phyloP scores from a whole-genome alignment of 1,140 invertebrate species.

The Cydia strobilella region DNA sequence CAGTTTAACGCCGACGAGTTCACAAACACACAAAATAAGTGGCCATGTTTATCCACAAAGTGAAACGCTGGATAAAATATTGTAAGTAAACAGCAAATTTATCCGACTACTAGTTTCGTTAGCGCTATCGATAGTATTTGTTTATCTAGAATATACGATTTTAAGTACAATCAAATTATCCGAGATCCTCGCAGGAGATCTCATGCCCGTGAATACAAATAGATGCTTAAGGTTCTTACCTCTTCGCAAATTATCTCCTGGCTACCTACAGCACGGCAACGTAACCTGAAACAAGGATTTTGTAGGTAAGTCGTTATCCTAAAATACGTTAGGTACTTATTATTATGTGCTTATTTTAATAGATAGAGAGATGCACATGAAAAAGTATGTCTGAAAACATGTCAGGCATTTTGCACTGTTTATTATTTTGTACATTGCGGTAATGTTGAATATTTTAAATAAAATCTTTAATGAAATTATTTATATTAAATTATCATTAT shows the following conservation, averaged over 20 bases:
- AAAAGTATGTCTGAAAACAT: background rate
- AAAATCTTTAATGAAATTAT: too few species aligned
- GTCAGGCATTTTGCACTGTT: background rate
- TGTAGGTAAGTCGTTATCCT: constrained; percentile 37
- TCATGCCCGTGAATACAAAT: constrained; percentile 64
- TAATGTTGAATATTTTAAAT: too few species aligned
- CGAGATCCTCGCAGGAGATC: constrained; percentile 38
- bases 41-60: background rate
- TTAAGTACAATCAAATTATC: constrained; percentile 32
- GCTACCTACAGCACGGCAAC: constrained; percentile 56
- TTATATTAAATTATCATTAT: too few species aligned
- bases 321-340: background rate
- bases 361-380: background rate
- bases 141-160: constrained; percentile 20
- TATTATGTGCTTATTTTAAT: background rate
- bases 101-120: constrained; percentile 17
- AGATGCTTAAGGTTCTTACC: constrained; percentile 61
- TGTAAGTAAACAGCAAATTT: constrained; percentile 6
- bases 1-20: background rate
- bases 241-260: constrained; percentile 70
- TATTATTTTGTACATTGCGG: too few species aligned
- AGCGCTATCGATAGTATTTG: constrained; percentile 5
- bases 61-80: background rate
- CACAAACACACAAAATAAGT: background rate
- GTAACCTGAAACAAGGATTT: constrained; percentile 68